Conservation (phyloP, 2,113 vertebrate species). For the Sprattus sprattus region DNA sequence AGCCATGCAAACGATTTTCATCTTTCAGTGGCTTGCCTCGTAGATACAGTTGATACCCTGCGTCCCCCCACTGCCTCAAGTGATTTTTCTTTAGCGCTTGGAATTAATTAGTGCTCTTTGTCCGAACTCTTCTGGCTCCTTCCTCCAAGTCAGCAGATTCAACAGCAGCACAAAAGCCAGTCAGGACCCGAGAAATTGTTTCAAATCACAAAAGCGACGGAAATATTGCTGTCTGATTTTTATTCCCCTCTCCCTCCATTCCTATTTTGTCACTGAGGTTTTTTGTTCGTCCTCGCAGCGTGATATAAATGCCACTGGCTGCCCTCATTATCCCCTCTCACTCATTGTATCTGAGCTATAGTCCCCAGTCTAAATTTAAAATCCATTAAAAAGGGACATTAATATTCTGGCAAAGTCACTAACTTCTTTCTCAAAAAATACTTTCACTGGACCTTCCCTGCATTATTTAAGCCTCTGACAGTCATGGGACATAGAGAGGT, state of each 20-base stretch:
- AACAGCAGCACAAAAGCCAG: neutral
- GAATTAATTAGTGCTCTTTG: neutral
- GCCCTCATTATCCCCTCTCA: conserved; percentile 33
- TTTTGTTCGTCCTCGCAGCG: conserved; percentile 59
- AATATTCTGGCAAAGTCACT: conserved; percentile 35
- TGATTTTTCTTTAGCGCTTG: neutral
- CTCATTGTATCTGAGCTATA: conserved; percentile 42
- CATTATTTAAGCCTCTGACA: conserved; percentile 43
- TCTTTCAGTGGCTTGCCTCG: neutral
- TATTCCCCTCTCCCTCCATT: neutral
- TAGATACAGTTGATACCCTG: neutral
- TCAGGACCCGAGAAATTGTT: conserved; percentile 2
- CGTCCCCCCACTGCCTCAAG: neutral
- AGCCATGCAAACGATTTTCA: neutral
- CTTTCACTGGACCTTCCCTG: conserved; percentile 33
- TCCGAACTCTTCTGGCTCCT: neutral
- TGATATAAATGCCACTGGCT: conserved; percentile 52
- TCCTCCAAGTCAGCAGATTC: neutral
- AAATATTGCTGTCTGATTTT: neutral
- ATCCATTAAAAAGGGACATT: conserved; percentile 45
- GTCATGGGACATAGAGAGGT: neutral
- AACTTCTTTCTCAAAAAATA: conserved; percentile 35
- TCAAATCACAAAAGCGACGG: neutral
- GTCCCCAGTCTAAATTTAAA: conserved; percentile 51
- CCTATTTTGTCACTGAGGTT: conserved; percentile 35